These are phyloP conservation scores for Apomyelois bistriatella DNA, from an alignment of 2,888 invertebrate species.

Conservation along the genomic window DNA sequence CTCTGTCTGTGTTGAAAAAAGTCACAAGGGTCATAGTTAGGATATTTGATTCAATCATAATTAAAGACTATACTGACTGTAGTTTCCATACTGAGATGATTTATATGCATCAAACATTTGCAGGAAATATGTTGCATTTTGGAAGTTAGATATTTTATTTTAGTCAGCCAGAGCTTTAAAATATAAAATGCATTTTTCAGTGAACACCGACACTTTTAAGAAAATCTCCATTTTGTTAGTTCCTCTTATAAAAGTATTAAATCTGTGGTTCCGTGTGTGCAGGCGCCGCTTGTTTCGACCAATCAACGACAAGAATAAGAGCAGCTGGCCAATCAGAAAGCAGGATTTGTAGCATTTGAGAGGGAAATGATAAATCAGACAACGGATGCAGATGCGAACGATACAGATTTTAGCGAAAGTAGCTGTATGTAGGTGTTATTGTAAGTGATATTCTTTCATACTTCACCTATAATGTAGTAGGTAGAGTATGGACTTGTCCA, in stretches of 20 bases:
- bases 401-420: conserved; percentile 17
- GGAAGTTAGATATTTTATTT: too few relatives aligned
- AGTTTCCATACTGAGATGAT: too few relatives aligned
- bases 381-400: conserved; percentile 34
- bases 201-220: too few relatives aligned
- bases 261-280: conserved; percentile 21
- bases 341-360: conserved; percentile 20
- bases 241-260: not conserved
- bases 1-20: too few relatives aligned
- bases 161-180: too few relatives aligned
- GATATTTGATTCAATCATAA: too few relatives aligned
- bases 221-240: not conserved
- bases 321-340: conserved; percentile 27
- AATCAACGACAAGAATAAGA: conserved; percentile 24
- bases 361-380: conserved; percentile 35
- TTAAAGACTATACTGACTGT: too few relatives aligned
- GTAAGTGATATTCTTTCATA: not conserved
- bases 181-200: too few relatives aligned
- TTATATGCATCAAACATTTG: too few relatives aligned
- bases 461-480: not conserved
- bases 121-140: too few relatives aligned
- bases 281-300: conserved; percentile 27
- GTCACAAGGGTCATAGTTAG: too few relatives aligned
- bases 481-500: too few relatives aligned
- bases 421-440: conserved; percentile 12